Conservation (phyloP, 1,140 invertebrate genomes). For the Stenopsyche tienmushanensis region DNA sequence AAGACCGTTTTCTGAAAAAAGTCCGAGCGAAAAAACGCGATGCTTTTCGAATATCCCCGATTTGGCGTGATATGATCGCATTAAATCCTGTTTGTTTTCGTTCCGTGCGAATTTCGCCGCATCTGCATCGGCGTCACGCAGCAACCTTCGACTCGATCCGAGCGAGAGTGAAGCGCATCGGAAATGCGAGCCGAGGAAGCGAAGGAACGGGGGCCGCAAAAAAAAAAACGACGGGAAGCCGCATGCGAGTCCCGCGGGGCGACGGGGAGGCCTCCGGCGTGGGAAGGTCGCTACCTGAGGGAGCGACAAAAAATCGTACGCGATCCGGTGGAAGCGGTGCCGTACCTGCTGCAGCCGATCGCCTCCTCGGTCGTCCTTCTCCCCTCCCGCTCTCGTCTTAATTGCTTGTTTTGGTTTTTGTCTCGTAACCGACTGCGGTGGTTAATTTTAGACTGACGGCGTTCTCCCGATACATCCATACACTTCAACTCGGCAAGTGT, state of each 20-base stretch:
- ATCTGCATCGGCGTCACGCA: no score
- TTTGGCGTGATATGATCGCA: slow-evolving; percentile 40
- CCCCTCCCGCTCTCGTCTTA: slow-evolving; percentile 26
- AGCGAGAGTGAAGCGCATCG: background rate
- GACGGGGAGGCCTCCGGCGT: slow-evolving; percentile 28
- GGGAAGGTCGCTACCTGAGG: slow-evolving; percentile 39
- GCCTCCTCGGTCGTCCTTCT: background rate
- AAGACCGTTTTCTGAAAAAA: slow-evolving; percentile 41
- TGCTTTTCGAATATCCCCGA: slow-evolving; percentile 30
- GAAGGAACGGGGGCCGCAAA: background rate
- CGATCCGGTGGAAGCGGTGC: slow-evolving; percentile 35
- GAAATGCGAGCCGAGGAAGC: slow-evolving; percentile 3
- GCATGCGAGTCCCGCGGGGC: slow-evolving; percentile 2
- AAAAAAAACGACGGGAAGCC: slow-evolving; percentile 14
- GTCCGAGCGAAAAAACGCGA: slow-evolving; percentile 30
- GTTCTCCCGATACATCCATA: slow-evolving; percentile 18
- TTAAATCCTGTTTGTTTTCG: slow-evolving; percentile 40
- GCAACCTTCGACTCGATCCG: no score
- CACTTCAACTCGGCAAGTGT: slow-evolving; percentile 22
- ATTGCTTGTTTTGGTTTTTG: slow-evolving; percentile 41
- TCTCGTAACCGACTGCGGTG: slow-evolving; percentile 31
- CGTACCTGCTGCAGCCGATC: slow-evolving; percentile 38
- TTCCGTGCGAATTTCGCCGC: slow-evolving; percentile 39
- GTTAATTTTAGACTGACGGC: slow-evolving; percentile 39
- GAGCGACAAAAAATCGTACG: no score